phyloP scores from a whole-genome alignment of 2,888 invertebrate species.

The Dyspetes luteomarginatus region DNA sequence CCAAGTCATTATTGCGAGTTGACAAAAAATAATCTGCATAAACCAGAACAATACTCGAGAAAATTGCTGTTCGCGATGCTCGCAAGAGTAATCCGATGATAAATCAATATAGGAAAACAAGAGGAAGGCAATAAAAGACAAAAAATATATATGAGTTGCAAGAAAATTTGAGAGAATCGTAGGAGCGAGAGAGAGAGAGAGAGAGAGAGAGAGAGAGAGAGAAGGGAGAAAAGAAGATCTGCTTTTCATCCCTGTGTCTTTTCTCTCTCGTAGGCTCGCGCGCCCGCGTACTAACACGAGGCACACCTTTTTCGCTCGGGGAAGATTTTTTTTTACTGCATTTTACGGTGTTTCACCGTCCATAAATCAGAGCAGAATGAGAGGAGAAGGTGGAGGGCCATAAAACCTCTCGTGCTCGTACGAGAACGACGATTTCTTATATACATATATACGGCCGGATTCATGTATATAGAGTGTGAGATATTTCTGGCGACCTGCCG shows the following conservation, averaged over 20 bases:
- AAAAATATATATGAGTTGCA: background rate
- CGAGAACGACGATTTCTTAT: slow-evolving; percentile 50
- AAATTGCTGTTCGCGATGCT: background rate
- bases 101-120: slow-evolving; percentile 27
- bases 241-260: slow-evolving; percentile 21
- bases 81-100: background rate
- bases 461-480: slow-evolving; percentile 29
- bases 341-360: slow-evolving; percentile 77
- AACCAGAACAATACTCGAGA: background rate
- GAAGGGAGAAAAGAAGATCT: background rate
- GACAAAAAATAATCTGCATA: background rate
- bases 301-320: slow-evolving; percentile 56
- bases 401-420: slow-evolving; percentile 72
- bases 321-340: slow-evolving; percentile 73
- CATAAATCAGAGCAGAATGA: slow-evolving; percentile 76
- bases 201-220: slow-evolving; percentile 7
- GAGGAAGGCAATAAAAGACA: background rate
- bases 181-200: slow-evolving; percentile 9
- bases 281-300: slow-evolving; percentile 38
- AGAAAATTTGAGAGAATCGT: slow-evolving; percentile 7
- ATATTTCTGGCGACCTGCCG: slow-evolving; percentile 61
- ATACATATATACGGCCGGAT: slow-evolving; percentile 11
- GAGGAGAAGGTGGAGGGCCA: slow-evolving; percentile 71
- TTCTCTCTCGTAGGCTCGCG: slow-evolving; percentile 25
- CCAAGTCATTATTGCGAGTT: background rate